phyloP scores from a whole-genome alignment of 2,113 vertebrate genomes.

The Anoplopoma fimbria region DNA sequence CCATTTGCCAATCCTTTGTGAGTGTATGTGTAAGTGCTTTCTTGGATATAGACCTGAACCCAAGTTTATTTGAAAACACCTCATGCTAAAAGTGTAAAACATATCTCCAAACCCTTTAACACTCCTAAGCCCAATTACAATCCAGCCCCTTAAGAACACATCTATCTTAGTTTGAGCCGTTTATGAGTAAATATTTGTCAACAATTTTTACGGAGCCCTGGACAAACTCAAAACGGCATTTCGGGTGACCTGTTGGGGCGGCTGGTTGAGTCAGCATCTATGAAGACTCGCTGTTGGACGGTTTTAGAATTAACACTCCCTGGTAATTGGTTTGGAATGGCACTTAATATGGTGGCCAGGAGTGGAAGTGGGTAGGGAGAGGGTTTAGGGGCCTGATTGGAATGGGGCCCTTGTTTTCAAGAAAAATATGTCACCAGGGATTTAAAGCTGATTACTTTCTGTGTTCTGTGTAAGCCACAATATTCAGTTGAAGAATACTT shows the following conservation, averaged over 20 bases:
- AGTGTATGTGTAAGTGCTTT: neutral
- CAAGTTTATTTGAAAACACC: neutral
- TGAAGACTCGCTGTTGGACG: neutral
- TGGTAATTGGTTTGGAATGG: neutral
- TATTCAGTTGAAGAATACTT: neutral
- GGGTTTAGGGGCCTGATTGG: neutral
- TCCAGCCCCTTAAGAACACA: neutral
- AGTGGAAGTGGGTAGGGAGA: neutral
- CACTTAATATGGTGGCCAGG: neutral
- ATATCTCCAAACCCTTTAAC: neutral
- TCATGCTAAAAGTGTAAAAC: neutral
- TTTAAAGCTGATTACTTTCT: neutral
- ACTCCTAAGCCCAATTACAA: neutral
- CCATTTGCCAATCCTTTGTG: neutral
- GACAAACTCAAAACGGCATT: neutral
- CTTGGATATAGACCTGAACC: neutral
- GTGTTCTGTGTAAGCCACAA: neutral
- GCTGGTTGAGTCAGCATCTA: neutral
- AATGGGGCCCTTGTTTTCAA: neutral
- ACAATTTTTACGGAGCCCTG: neutral
- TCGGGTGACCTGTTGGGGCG: no score
- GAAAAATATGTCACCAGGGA: neutral
- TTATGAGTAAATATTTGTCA: neutral
- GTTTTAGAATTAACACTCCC: neutral
- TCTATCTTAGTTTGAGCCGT: neutral